A percentile compares a stretch with the other conserved stretches of the same genome.
These are phyloP conservation scores for Seladonia tumulorum DNA, from an alignment of 2,888 invertebrate genomes.

Conservation along the genomic window DNA sequence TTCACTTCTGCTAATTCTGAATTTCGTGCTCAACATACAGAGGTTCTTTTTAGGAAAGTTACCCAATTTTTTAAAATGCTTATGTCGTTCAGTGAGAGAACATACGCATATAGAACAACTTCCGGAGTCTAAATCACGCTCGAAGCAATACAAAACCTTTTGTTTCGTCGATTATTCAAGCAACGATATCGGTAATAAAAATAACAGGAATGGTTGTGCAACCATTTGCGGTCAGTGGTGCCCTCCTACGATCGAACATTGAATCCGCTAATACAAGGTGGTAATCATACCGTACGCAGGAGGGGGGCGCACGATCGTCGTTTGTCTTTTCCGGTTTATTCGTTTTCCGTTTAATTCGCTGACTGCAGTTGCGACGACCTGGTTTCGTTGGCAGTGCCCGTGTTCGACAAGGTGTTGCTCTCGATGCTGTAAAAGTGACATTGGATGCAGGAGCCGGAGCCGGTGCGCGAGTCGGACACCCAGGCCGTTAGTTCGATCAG, in stretches of 20 bases:
- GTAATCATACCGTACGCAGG: constrained; percentile 10
- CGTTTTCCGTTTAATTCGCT: constrained; percentile 30
- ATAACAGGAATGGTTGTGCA: background rate
- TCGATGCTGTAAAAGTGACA: background rate
- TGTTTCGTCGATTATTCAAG: background rate
- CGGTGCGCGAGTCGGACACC: constrained; percentile 18
- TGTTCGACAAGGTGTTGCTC: background rate
- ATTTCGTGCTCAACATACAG: background rate
- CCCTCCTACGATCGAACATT: constrained; percentile 12
- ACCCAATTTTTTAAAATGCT: background rate
- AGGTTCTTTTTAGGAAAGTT: background rate
- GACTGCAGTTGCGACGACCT: background rate
- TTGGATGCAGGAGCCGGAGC: constrained; percentile 3
- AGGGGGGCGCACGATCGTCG: constrained; percentile 30
- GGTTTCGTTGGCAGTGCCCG: background rate
- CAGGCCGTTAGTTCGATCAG: constrained; percentile 55
- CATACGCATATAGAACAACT: no score
- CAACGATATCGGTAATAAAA: background rate
- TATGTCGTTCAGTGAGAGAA: background rate
- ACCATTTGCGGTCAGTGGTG: constrained; percentile 37
- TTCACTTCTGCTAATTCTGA: background rate
- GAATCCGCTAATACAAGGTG: constrained; percentile 9
- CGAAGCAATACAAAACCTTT: background rate
- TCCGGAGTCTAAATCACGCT: background rate
- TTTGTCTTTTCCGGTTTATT: constrained; percentile 44